phyloP scores from a whole-genome alignment of 2,797 vertebrate species.

The Eurystomus glaucurus region DNA sequence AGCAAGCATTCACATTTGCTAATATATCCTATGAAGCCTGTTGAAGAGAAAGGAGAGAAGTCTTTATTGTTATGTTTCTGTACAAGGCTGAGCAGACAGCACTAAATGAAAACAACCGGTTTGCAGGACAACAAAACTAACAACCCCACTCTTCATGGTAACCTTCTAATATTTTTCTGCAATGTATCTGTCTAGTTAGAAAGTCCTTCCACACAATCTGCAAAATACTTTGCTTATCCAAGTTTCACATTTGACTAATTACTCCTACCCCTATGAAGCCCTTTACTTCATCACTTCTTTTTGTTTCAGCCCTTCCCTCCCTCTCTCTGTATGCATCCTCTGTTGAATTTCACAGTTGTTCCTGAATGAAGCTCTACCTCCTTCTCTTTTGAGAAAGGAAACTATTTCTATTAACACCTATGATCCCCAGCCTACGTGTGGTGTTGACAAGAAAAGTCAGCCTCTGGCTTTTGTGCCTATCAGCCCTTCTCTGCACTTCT shows the following conservation, averaged over 20 bases:
- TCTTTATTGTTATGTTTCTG: background rate
- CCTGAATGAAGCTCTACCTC: background rate
- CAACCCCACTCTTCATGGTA: background rate
- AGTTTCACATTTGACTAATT: background rate
- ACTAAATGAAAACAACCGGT: background rate
- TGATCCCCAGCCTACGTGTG: background rate
- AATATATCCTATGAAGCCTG: background rate
- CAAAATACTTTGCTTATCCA: background rate
- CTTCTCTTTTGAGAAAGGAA: background rate
- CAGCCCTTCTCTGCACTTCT: background rate
- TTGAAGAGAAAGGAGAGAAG: background rate
- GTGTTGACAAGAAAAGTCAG: background rate
- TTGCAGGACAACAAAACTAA: background rate
- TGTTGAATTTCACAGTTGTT: background rate
- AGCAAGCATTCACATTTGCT: conserved; percentile 26
- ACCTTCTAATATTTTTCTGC: background rate
- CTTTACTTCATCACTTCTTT: background rate
- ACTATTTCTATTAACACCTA: background rate
- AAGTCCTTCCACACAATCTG: background rate
- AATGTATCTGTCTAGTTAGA: background rate
- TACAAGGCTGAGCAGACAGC: background rate
- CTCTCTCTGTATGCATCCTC: background rate
- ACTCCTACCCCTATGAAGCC: fast-evolving
- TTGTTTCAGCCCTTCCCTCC: background rate
- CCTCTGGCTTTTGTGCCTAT: background rate